These are phyloP conservation scores for Syngnathus scovelli DNA, from an alignment of 2,113 vertebrate genomes.

Conservation along the genomic window DNA sequence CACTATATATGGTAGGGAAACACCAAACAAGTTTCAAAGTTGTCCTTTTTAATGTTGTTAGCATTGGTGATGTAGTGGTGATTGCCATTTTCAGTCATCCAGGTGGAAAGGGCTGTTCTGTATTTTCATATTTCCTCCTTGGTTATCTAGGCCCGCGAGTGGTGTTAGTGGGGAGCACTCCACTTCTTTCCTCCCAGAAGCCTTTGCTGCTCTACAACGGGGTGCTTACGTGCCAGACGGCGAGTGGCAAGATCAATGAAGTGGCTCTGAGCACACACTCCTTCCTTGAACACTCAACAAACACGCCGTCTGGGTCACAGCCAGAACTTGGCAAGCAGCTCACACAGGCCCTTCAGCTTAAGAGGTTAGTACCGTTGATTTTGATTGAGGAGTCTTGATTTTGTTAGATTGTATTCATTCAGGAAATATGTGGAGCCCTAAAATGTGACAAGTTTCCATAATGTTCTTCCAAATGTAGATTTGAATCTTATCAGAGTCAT, in stretches of 20 bases:
- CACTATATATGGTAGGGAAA: conserved; percentile 83
- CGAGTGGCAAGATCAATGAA: conserved; percentile 83
- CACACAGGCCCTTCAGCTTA: conserved; percentile 79
- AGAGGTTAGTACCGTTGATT: conserved; percentile 71
- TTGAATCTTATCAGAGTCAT: too few species aligned
- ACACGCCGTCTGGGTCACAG: conserved; percentile 44
- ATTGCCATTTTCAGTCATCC: not conserved
- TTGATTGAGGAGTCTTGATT: not conserved
- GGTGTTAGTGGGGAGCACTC: conserved; percentile 81
- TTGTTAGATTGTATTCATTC: not conserved
- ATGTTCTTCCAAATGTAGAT: not conserved
- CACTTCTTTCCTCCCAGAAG: conserved; percentile 87
- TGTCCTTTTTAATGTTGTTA: not conserved
- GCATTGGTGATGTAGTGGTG: not conserved
- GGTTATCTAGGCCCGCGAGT: conserved; percentile 77
- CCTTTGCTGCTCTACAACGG: conserved; percentile 91
- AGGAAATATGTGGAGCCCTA: not conserved
- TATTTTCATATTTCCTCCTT: conserved; percentile 5
- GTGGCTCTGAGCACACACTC: conserved; percentile 81
- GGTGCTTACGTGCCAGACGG: conserved; percentile 91
- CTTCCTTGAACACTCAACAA: conserved; percentile 77
- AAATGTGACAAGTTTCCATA: not conserved
- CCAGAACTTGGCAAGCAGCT: conserved; percentile 72
- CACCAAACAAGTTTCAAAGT: not conserved
- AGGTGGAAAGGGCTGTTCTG: not conserved